Percentiles rank a stretch among this genome's conserved stretches.
Conservation (phyloP, 2,888 invertebrate genomes). For the Zeuzera pyrina region DNA sequence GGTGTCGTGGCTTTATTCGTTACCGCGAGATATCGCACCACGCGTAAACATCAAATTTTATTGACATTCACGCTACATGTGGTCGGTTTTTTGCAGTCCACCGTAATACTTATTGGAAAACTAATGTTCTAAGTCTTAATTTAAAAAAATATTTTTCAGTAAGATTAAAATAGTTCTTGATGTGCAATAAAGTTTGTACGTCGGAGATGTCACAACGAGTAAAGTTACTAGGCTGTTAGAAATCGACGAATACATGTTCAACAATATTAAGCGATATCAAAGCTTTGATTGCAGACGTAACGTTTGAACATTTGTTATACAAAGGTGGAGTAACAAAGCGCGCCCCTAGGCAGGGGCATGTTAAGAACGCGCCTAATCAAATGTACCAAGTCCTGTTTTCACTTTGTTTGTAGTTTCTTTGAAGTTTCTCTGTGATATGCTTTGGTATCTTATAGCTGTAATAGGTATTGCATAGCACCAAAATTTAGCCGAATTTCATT, state of each 20-base stretch:
- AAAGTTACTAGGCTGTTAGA: conserved; percentile 31
- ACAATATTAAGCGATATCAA: conserved; percentile 29
- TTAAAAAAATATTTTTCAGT: not conserved
- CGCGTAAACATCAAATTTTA: conserved; percentile 62
- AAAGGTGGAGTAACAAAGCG: conserved; percentile 58
- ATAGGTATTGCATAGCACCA: too few relatives aligned
- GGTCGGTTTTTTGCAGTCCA: conserved; percentile 38
- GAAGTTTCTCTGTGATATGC: conserved; percentile 53
- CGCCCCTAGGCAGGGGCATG: conserved; percentile 46
- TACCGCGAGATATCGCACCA: conserved; percentile 40
- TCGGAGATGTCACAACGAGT: conserved; percentile 15
- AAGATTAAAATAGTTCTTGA: not conserved
- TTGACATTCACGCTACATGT: conserved; percentile 44
- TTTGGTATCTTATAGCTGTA: too few relatives aligned
- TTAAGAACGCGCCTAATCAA: conserved; percentile 66
- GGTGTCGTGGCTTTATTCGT: conserved; percentile 36
- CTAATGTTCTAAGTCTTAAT: too few relatives aligned
- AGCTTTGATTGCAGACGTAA: too few relatives aligned
- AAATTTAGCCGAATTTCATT: too few relatives aligned
- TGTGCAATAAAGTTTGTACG: not conserved
- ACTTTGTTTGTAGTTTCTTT: conserved; percentile 66
- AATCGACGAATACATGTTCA: conserved; percentile 51
- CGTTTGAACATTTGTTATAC: conserved; percentile 27
- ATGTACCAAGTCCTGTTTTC: conserved; percentile 54
- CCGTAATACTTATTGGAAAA: not conserved